Evolutionary conservation across 2,113 vertebrate species (phyloP), one percentile per base, ranked within the genome.

Genomic region (Megaceryle torquata): DNA sequence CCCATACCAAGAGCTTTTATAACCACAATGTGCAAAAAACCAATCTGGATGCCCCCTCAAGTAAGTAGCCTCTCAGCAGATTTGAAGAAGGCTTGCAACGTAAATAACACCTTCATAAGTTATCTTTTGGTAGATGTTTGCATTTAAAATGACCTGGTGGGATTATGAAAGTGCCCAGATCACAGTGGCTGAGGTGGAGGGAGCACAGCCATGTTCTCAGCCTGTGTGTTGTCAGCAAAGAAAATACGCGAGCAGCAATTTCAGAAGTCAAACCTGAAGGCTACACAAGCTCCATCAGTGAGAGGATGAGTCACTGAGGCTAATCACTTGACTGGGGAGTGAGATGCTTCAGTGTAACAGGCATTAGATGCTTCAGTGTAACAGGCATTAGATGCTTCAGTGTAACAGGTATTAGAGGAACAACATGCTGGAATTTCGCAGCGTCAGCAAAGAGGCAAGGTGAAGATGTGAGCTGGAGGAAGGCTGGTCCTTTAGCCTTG

Each of bases 381-480:
- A n/a, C n/a, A n/a, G n/a, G n/a, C n/a, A n/a, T n/a, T n/a, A 78
- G 51, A 50, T 48, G 43, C 71, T 68, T 67, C 46, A 14, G 54
- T 54, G 21, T 20, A 88, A 67, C 46, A 41, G 19, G 33, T 35
- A 15, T 33, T 18, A n/a, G 53, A 61, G 41, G 41, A 57, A 11
- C 10, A 80, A n/a, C 1, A 4, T 0, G 1, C 31, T 0, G 2
- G 50, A 63, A 51, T 61, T 13, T 50, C 80, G 19, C 51, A 60
- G 35, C 1, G 0, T 46, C 83, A 83, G 77, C 48, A 24, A 53
- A 48, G 39, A 64, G 56, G 50, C 41, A n/a, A 68, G 35, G 57
- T 68, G 69, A 19, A 82, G 76, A 50, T 17, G 19, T 19, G n/a
- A 65, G 18, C 48, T 60, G 86, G 65, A 84, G 59, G 28, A 94